Evolutionary conservation across 1,140 invertebrate genomes (phyloP).

Genomic region (Pomacea maculata): DNA sequence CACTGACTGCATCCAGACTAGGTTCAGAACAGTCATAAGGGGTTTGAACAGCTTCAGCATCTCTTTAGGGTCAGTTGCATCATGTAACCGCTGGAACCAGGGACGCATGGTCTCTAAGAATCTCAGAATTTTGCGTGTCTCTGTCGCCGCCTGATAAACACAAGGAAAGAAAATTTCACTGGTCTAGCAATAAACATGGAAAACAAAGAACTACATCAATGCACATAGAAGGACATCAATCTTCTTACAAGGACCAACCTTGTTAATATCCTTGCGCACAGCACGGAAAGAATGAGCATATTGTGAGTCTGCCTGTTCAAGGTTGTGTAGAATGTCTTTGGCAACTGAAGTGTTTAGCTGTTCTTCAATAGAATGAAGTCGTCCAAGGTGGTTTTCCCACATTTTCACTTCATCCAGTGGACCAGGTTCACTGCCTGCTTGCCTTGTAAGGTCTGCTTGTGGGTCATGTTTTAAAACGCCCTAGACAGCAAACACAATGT

Average conservation of each 20-base stretch:
- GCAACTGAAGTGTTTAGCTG: slow-evolving; percentile 62
- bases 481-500: slow-evolving; percentile 27
- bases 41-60: slow-evolving; percentile 60
- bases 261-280: slow-evolving; percentile 60
- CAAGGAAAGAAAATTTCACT: not conserved
- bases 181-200: too few relatives aligned
- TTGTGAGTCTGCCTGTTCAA: slow-evolving; percentile 61
- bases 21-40: slow-evolving; percentile 59
- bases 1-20: slow-evolving; percentile 64
- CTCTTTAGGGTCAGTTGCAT: slow-evolving; percentile 47
- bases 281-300: slow-evolving; percentile 61
- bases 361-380: slow-evolving; percentile 58
- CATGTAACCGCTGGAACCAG: slow-evolving; percentile 57
- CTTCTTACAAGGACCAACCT: slow-evolving; percentile 36
- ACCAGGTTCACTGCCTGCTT: slow-evolving; percentile 57
- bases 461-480: slow-evolving; percentile 58
- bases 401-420: slow-evolving; percentile 63
- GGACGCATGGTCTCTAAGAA: slow-evolving; percentile 59
- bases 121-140: slow-evolving; percentile 58
- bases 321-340: slow-evolving; percentile 62
- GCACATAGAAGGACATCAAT: not conserved
- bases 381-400: slow-evolving; percentile 59
- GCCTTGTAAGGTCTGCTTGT: slow-evolving; percentile 52
- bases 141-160: slow-evolving; percentile 51
- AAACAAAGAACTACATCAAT: not conserved